Evolutionary conservation across 2,797 vertebrate genomes (phyloP), one percentile per base, ranked within the genome.

Genomic region (Crotalus adamanteus): DNA sequence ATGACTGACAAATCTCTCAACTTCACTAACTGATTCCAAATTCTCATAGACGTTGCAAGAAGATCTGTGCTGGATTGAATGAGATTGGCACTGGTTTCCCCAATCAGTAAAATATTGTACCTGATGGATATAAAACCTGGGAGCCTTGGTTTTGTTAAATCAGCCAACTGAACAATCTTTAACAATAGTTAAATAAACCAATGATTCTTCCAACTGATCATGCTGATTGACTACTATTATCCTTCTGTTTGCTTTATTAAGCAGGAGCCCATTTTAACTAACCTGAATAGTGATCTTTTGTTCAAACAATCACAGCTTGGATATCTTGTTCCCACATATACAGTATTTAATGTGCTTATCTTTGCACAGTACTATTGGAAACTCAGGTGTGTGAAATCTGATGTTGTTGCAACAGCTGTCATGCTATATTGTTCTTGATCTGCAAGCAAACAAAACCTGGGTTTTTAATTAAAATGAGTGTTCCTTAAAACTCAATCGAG

Each of bases 391-490:
- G 57, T 28, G 13, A 59, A 85, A 9, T 91, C 14, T 55, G 2
- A 85, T 59, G 69, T 91, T 93, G 89, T 86, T 92, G 22, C 53
- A 93, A 47, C 51, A 28, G 92, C 90, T 89, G 69, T 56, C 1
- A 89, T 26, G 0, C 6, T 87, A 94, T n/a, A 6, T 86, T 78
- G 86, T 59, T 57, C 51, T 88, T 42, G 57, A 0, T 55, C 91
- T 89, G 86, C 61, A 55, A 86, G 53, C 93, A 96, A 96, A 96
- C 94, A 95, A 92, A 94, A 91, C 91, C 37, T 0, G 93, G 31
- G 89, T 92, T 55, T 90, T 92, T 94, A 95, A 95, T 95, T 95
- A 96, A 94, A 69, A 91, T 65, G 88, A 92, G 91, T 94, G 90
- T 93, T 95, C 93, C 61, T 86, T 93, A 86, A 91, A 91, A 88